phyloP scores from a whole-genome alignment of 1,140 invertebrate genomes.

The Cotesia typhae region DNA sequence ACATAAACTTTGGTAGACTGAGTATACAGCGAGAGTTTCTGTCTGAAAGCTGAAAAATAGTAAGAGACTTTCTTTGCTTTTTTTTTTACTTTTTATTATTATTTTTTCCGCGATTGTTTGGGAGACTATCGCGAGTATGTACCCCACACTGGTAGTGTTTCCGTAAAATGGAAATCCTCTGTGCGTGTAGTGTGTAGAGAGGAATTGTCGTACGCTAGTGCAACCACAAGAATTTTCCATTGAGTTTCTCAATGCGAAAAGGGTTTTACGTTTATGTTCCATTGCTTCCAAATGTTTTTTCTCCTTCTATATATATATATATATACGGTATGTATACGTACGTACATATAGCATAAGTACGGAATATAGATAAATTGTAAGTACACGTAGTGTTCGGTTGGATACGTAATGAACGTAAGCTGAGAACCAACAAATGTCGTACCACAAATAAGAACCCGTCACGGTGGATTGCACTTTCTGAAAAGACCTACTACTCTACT shows the following conservation, averaged over 20 bases:
- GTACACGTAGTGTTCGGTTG: slow-evolving; percentile 23
- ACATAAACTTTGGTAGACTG: background rate
- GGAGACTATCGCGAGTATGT: slow-evolving; percentile 16
- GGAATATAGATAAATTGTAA: slow-evolving; percentile 27
- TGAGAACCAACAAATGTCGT: slow-evolving; percentile 60
- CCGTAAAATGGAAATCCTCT: slow-evolving; percentile 26
- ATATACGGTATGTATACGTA: slow-evolving; percentile 25
- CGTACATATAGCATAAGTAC: background rate
- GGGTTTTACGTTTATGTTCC: slow-evolving; percentile 49
- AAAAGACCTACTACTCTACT: slow-evolving; percentile 48
- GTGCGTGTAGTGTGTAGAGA: background rate
- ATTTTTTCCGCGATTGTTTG: slow-evolving; percentile 28
- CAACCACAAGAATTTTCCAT: slow-evolving; percentile 22
- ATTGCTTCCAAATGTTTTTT: slow-evolving; percentile 48
- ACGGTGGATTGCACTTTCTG: slow-evolving; percentile 58
- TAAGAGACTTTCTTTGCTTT: slow-evolving; percentile 15
- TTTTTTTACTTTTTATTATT: too few species aligned
- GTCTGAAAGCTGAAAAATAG: slow-evolving; percentile 6
- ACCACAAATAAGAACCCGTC: slow-evolving; percentile 54
- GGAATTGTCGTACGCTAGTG: background rate
- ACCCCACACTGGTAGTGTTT: slow-evolving; percentile 19
- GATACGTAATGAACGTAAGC: slow-evolving; percentile 54
- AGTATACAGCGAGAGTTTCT: background rate
- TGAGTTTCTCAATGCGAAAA: slow-evolving; percentile 26
- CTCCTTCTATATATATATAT: slow-evolving; percentile 14